Evolutionary conservation across 2,113 vertebrate genomes (phyloP), one percentile per base, ranked within the genome.

Genomic region (Tupaia tana): DNA sequence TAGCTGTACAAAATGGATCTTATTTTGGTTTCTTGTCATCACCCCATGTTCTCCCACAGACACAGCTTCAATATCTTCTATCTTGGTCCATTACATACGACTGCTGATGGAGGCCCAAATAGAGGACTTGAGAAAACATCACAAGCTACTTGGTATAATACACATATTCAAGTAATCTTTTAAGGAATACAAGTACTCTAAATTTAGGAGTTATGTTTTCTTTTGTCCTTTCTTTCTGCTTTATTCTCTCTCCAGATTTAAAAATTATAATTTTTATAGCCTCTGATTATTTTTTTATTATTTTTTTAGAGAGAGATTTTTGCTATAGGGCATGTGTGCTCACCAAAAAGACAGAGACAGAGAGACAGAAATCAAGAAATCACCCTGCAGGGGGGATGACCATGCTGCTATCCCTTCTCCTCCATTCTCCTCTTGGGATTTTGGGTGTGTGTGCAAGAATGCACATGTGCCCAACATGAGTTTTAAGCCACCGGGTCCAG

Each of bases 171-270:
- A 69, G 22, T 64, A 63, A 86, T 86, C 31, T 0, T 58, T 3
- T 64, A 90, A 93, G 58, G 19, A 78, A 82, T 90, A 84, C 31
- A 77, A 73, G 82, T 74, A 73, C 22, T 16, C 25, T 75, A 91
- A 89, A 79, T 58, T 64, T 82, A 79, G 22, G 70, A 93, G 90
- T 58, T 89, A 31, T 59, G 71, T 59, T 85, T 88, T n/a, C 43
- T 96, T 79, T 70, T 27, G 86, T n/a, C 19, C 75, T 81, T 69
- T 75, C 61, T 12, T 88, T 85, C 85, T 89, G 59, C 13, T 92
- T 69, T 73, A 75, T 71, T 90, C 59, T 88, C 64, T 85, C 74
- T 92, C 13, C 7, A 7, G 12, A 81, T 34, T 86, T 69, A 75
- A 54, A 81, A 93, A 90, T 93, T n/a, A 59, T 69, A 43, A 82